Percentiles rank a stretch among this genome's conserved stretches.
Conservation (phyloP, 2,888 invertebrate species). For the Oscheius sp. region DNA sequence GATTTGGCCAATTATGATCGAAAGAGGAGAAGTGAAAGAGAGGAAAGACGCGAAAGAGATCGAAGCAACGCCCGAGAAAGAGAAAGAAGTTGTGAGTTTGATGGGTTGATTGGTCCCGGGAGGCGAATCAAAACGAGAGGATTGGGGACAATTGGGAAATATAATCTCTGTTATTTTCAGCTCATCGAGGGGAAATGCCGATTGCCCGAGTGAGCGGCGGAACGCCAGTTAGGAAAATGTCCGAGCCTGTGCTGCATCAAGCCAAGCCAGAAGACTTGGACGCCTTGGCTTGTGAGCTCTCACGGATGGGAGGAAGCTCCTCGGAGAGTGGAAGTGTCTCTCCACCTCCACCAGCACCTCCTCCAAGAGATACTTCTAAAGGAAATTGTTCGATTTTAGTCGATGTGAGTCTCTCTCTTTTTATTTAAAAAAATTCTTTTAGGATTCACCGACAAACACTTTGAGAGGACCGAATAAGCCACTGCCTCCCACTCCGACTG, state of each 20-base stretch:
- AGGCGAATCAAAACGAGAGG: constrained; percentile 12
- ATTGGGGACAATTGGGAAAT: neutral
- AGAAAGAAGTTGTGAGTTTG: constrained; percentile 22
- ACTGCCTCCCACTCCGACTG: constrained; percentile 91
- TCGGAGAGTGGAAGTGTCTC: constrained; percentile 40
- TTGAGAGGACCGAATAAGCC: constrained; percentile 81
- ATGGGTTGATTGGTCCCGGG: neutral
- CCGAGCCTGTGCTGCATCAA: constrained; percentile 65
- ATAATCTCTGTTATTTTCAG: constrained; percentile 15
- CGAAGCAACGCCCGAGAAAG: constrained; percentile 32
- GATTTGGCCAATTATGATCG: constrained; percentile 61
- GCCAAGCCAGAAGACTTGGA: constrained; percentile 80
- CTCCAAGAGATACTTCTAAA: constrained; percentile 68
- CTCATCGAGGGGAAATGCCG: constrained; percentile 43
- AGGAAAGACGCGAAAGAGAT: constrained; percentile 44
- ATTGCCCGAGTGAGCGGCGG: constrained; percentile 46
- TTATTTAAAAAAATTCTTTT: constrained; percentile 29
- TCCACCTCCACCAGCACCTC: constrained; percentile 70
- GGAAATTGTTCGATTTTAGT: constrained; percentile 36
- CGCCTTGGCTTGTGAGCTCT: constrained; percentile 92
- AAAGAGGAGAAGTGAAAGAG: constrained; percentile 38
- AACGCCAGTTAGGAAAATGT: constrained; percentile 63
- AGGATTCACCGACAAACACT: constrained; percentile 48
- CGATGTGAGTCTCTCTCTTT: constrained; percentile 33
- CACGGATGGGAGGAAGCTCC: constrained; percentile 79